Conservation (phyloP, 92 coral and sea anemone species). For the Paramuricea clavata region DNA sequence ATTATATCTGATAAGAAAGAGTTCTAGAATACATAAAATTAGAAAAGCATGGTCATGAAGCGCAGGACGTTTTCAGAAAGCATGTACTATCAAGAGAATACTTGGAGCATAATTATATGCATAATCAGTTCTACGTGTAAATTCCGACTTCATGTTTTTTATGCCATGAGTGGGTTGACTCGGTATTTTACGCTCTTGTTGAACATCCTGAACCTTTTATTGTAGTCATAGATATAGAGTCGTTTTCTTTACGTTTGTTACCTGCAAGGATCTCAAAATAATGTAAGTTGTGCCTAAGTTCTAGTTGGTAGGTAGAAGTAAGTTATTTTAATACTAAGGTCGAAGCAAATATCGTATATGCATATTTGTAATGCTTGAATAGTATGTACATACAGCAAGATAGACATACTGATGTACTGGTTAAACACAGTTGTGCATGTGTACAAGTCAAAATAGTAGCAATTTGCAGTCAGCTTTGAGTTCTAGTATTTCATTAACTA, state of each 20-base stretch:
- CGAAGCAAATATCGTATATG: not conserved
- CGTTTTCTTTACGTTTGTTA: not conserved
- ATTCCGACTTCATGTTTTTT: not conserved
- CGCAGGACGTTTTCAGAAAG: not conserved
- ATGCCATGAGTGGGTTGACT: not conserved
- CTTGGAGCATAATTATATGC: no score
- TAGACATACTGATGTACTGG: no score
- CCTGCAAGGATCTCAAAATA: not conserved
- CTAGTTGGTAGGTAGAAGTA: no score
- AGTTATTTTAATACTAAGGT: no score
- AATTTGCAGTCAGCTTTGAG: no score
- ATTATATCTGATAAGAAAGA: no score
- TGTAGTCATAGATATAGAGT: not conserved
- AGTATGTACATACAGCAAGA: no score
- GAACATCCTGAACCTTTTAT: not conserved
- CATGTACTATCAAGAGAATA: not conserved
- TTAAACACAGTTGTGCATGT: no score
- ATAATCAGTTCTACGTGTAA: not conserved
- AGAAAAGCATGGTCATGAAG: no score
- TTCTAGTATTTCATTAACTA: no score
- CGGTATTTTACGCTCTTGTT: not conserved
- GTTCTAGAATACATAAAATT: no score
- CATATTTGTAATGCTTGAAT: not conserved
- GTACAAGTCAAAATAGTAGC: no score
- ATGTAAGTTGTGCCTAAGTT: slow-evolving; percentile 7